These are phyloP conservation scores for Agelastica alni DNA, from an alignment of 2,888 invertebrate genomes.

Conservation along the genomic window DNA sequence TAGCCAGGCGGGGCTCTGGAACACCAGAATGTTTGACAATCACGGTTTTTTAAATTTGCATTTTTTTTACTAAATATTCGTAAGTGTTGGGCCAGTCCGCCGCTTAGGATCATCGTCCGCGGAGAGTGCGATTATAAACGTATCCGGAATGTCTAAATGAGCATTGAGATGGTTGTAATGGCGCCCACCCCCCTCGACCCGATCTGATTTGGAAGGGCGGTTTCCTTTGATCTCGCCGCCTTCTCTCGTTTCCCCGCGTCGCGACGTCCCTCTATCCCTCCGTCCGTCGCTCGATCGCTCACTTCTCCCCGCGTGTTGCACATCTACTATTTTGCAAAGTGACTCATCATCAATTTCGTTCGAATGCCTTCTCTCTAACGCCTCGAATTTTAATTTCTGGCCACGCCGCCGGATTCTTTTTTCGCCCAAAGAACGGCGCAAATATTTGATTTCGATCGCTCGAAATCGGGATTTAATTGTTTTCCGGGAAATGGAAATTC, in stretches of 20 bases:
- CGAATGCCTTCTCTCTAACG: constrained; percentile 41
- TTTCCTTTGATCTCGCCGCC: constrained; percentile 68
- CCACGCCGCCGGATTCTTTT: constrained; percentile 1
- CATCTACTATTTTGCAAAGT: constrained; percentile 57
- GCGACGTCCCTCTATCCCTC: constrained; percentile 33
- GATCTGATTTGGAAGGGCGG: constrained; percentile 60
- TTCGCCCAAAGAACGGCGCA: not conserved
- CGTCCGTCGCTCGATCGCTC: constrained; percentile 35
- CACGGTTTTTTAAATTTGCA: no score
- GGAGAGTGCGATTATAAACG: constrained; percentile 38
- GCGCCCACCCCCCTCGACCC: constrained; percentile 54
- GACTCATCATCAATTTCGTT: constrained; percentile 57
- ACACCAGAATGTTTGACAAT: no score
- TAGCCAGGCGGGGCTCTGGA: no score
- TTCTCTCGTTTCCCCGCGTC: constrained; percentile 40
- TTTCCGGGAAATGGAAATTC: constrained; percentile 1
- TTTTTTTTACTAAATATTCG: no score
- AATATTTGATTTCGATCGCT: constrained; percentile 10
- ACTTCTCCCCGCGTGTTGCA: constrained; percentile 39
- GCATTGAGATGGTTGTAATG: constrained; percentile 56
- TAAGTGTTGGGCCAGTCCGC: not conserved
- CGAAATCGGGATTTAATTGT: constrained; percentile 14
- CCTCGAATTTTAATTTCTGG: constrained; percentile 44
- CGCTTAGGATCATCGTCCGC: constrained; percentile 23
- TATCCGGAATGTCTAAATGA: constrained; percentile 55